Evolutionary conservation across 2,113 vertebrate species (phyloP).

Genomic region (Alligator sinensis): DNA sequence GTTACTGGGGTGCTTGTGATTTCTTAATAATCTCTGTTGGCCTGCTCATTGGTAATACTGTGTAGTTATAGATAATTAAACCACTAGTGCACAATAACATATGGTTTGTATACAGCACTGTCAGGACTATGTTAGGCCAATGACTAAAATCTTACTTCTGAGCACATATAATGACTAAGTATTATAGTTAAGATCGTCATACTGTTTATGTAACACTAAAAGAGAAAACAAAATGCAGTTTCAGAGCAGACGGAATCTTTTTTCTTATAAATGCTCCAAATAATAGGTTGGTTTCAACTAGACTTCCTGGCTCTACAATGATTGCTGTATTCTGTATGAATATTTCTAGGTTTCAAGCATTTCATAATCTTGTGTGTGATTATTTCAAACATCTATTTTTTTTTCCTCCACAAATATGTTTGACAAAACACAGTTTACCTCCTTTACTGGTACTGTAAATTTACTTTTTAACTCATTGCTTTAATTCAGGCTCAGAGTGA

Average conservation of each 20-base stretch:
- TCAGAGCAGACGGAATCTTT: conserved; percentile 47
- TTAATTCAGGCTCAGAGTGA: background rate
- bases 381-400: conserved; percentile 37
- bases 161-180: conserved; percentile 75
- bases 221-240: conserved; percentile 76
- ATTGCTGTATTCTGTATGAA: conserved; percentile 48
- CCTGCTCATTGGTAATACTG: background rate
- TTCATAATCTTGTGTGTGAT: conserved; percentile 54
- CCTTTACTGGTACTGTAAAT: background rate
- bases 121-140: conserved; percentile 52
- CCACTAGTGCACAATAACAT: background rate
- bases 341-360: conserved; percentile 43
- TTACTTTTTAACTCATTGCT: conserved; percentile 30
- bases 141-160: conserved; percentile 66
- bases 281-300: conserved; percentile 75
- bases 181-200: conserved; percentile 77
- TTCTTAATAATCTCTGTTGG: background rate
- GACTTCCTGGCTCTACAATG: conserved; percentile 71
- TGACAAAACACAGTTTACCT: conserved; percentile 47
- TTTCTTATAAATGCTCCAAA: conserved; percentile 77
- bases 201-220: conserved; percentile 68
- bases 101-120: conserved; percentile 61
- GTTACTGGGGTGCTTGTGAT: background rate
- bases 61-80: background rate
- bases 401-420: conserved; percentile 49